Conservation (phyloP, 2,888 invertebrate species). For the Stomorhina lunata region DNA sequence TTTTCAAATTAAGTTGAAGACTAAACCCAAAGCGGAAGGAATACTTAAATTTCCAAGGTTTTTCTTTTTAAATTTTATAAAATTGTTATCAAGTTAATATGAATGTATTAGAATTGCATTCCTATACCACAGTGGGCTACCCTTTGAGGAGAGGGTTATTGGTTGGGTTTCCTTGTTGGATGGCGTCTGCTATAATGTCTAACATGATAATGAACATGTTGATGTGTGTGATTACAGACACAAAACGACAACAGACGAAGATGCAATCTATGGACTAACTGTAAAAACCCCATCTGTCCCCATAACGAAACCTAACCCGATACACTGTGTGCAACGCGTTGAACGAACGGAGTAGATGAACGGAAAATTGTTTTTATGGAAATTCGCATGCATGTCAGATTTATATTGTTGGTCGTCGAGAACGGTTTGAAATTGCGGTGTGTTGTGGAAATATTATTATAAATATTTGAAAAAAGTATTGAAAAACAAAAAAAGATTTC, state of each 20-base stretch:
- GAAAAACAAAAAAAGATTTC: background rate
- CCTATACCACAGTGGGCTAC: too few species aligned
- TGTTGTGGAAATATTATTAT: constrained; percentile 9
- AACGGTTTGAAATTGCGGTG: constrained; percentile 54
- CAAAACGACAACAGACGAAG: constrained; percentile 51
- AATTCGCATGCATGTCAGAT: constrained; percentile 64
- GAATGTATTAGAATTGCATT: too few species aligned
- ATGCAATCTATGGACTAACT: constrained; percentile 45
- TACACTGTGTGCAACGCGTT: constrained; percentile 47
- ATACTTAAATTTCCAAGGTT: too few species aligned
- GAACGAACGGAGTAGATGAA: constrained; percentile 18
- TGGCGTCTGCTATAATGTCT: constrained; percentile 9
- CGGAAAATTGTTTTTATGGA: constrained; percentile 49
- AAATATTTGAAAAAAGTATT: background rate
- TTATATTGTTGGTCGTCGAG: constrained; percentile 57
- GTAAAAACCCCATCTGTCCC: constrained; percentile 21
- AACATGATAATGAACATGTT: constrained; percentile 34
- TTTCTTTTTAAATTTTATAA: too few species aligned
- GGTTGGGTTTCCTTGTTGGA: too few species aligned
- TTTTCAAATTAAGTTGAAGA: too few species aligned
- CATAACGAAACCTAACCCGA: background rate
- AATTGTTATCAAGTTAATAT: too few species aligned
- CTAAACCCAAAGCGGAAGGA: too few species aligned
- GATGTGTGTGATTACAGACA: constrained; percentile 38
- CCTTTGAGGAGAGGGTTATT: too few species aligned